Percentiles rank a stretch among this genome's conserved stretches.
phyloP scores from a whole-genome alignment of 2,113 vertebrate genomes.

The Oreochromis niloticus region DNA sequence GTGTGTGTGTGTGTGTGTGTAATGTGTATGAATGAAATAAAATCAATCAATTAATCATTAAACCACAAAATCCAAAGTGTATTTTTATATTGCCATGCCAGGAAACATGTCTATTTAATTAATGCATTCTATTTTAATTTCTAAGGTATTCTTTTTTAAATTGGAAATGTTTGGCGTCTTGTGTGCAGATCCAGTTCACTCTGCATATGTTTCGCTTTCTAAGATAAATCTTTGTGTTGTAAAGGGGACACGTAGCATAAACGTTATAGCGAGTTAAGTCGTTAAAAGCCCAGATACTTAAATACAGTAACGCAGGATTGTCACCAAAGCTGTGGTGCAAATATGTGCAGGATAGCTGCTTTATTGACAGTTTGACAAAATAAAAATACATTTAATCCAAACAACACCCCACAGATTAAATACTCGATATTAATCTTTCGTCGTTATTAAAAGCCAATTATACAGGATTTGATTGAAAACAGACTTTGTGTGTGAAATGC shows the following conservation, averaged over 20 bases:
- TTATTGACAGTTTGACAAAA: neutral
- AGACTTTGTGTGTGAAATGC: neutral
- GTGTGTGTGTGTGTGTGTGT: neutral
- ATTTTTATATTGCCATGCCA: neutral
- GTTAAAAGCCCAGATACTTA: neutral
- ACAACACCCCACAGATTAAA: neutral
- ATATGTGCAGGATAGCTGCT: neutral
- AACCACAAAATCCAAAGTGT: neutral
- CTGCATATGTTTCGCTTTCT: neutral
- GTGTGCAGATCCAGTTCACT: neutral
- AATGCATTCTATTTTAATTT: neutral
- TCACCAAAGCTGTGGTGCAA: neutral
- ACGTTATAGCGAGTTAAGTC: neutral
- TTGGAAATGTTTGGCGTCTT: neutral
- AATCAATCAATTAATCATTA: neutral
- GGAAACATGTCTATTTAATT: neutral
- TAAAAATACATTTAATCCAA: neutral
- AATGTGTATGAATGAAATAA: neutral
- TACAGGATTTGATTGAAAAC: neutral
- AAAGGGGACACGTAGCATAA: neutral
- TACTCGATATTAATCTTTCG: neutral
- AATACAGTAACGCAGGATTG: neutral
- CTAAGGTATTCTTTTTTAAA: neutral
- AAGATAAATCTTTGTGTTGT: neutral
- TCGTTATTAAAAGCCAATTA: neutral